These are phyloP conservation scores for Fistularia commersonii DNA, from an alignment of 2,797 vertebrate genomes.

Conservation along the genomic window DNA sequence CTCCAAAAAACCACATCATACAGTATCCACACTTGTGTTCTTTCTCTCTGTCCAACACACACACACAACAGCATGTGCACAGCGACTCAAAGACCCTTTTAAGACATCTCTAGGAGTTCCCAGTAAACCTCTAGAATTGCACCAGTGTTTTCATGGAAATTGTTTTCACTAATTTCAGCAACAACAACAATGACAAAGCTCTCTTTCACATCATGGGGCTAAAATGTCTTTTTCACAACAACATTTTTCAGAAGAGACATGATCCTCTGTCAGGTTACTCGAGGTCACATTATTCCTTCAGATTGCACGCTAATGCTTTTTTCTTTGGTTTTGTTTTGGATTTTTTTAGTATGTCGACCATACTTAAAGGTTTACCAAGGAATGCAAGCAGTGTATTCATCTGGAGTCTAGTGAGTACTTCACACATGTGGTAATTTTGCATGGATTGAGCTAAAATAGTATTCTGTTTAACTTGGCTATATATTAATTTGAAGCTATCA, in stretches of 20 bases:
- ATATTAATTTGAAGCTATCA: no score
- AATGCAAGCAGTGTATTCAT: conserved; percentile 92
- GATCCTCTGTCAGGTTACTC: no score
- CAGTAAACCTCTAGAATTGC: no score
- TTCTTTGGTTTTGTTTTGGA: conserved; percentile 10
- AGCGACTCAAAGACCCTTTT: conserved; percentile 39
- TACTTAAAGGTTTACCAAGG: conserved; percentile 94
- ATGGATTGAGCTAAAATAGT: conserved; percentile 24
- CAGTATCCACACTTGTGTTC: conserved; percentile 26
- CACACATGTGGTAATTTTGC: conserved; percentile 18
- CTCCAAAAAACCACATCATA: conserved; percentile 57
- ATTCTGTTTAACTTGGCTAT: conserved; percentile 3
- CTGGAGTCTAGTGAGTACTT: conserved; percentile 91
- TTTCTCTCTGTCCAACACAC: conserved; percentile 21
- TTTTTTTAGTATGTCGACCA: conserved; percentile 80
- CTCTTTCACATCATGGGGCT: no score
- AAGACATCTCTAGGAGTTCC: conserved; percentile 31
- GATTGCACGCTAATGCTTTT: no score
- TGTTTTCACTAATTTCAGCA: no score
- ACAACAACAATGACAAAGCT: no score
- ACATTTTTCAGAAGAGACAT: no score
- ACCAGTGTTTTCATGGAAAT: no score
- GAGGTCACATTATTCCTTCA: no score
- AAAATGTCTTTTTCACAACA: no score
- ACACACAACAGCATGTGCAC: conserved; percentile 3